Base-by-base conservation (phyloP, 2,797 vertebrate species). In the Siniperca scherzeri region DNA sequence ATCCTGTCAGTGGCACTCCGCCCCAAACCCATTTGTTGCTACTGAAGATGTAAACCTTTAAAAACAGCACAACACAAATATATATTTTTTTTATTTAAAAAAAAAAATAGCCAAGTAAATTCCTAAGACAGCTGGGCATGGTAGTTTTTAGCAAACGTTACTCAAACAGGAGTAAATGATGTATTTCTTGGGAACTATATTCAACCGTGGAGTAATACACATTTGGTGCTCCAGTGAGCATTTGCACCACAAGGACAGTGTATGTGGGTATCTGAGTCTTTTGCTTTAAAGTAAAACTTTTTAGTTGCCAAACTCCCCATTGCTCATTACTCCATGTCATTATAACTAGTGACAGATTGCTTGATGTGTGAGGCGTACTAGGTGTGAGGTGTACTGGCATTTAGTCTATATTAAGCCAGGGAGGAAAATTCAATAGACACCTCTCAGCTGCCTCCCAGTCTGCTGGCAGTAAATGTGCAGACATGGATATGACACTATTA, bases 401-500 rank as follows among this genome's bases (percentile, higher is more conserved):
- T 83, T 38, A 42, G 16, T 77, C 77, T 77, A 60, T 80, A 76
- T 71, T 71, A 22, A 44, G 55, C 27, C 19, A 7, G 60, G 27
- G 19, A 72, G 67, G 62, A 87, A 81, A 85, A 87, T 78, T 78
- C 67, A 80, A 85, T 82, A 69, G 38, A 72, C 65, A 67, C 53
- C 74, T 70, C 71, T 79, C 25, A 78, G 57, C 65, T 66, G 61
- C 40, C n/a, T 70, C 12, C 17, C 30, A 2, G 60, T 56, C 61
- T 80, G 44, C 78, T 84, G 60, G 57, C 77, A 75, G 77, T 64
- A 77, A 85, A 71, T 50, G 52, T 56, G 55, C 77, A 83, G 74
- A 78, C 73, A 81, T 76, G 33, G 77, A 78, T 87, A 65, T 87
- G 81, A 82, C 84, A 84, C 71, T 56, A 73, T 77, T 83, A 82